Percentiles rank a stretch among this genome's conserved stretches.
These are phyloP conservation scores for Cassiopea andromeda DNA, from an alignment of 30 jellyfish, hydroid and myxozoan species.

Conservation along the genomic window DNA sequence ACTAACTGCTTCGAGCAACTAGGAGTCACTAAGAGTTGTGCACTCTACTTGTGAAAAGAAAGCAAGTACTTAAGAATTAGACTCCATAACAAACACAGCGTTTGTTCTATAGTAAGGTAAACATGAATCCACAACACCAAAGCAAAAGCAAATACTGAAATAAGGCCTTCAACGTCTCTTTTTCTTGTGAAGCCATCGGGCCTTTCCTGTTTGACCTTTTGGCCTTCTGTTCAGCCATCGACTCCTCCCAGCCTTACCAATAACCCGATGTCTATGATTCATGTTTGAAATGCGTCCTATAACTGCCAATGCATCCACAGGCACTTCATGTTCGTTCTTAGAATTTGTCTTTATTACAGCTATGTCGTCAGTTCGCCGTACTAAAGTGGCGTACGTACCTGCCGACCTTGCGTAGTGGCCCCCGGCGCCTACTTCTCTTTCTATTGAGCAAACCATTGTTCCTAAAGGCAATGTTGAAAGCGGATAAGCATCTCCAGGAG, in stretches of 20 bases:
- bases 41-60: too few species aligned
- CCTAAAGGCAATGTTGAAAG: constrained; percentile 89
- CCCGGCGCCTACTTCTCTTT: constrained; percentile 93
- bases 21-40: too few species aligned
- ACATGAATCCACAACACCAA: too few species aligned
- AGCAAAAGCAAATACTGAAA: too few species aligned
- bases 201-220: constrained; percentile 97
- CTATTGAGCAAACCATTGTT: constrained; percentile 90
- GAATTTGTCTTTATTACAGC: constrained; percentile 68
- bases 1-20: too few species aligned
- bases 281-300: constrained; percentile 93
- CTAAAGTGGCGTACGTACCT: constrained; percentile 87
- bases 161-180: constrained; percentile 52
- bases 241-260: constrained; percentile 99
- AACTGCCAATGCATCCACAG: constrained; percentile 84
- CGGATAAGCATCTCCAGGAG: constrained; percentile 98
- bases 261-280: constrained; percentile 76
- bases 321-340: constrained; percentile 63
- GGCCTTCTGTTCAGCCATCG: constrained; percentile 98
- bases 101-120: too few species aligned
- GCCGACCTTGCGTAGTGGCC: constrained; percentile 89
- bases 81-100: too few species aligned
- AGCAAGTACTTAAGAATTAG: too few species aligned
- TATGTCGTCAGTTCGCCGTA: constrained; percentile 58
- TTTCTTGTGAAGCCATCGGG: constrained; percentile 92